phyloP scores from a whole-genome alignment of 2,888 invertebrate genomes.

The Zhuqinia jingwanae region DNA sequence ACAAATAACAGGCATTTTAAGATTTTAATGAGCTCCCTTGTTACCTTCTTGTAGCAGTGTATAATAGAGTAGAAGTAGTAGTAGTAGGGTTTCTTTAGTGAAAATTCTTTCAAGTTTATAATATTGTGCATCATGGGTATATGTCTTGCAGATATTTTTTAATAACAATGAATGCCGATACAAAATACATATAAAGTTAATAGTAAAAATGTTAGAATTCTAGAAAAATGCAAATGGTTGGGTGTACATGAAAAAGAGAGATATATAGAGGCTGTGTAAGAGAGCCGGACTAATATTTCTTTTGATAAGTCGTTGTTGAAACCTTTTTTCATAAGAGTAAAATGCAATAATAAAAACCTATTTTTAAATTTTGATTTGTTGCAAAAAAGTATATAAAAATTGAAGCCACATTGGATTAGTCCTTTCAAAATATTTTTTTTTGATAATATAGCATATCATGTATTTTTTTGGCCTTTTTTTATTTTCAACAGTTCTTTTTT shows the following conservation, averaged over 20 bases:
- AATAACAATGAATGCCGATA: background rate
- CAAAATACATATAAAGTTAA: background rate
- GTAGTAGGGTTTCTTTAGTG: too few species aligned
- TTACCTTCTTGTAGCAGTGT: background rate
- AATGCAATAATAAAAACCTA: conserved; percentile 27
- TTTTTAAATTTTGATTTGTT: conserved; percentile 20
- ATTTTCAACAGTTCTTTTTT: conserved; percentile 41
- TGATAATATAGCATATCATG: conserved; percentile 21
- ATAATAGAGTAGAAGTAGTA: too few species aligned
- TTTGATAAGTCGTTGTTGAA: conserved; percentile 37
- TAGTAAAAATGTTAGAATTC: background rate
- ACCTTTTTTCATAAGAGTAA: conserved; percentile 25
- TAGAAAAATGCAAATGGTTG: conserved; percentile 12
- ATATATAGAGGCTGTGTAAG: too few species aligned
- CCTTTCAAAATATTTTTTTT: conserved; percentile 44
- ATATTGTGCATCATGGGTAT: too few species aligned
- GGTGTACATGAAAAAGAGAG: background rate
- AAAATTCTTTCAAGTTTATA: too few species aligned
- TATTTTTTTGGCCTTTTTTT: conserved; percentile 55
- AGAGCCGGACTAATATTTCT: too few species aligned
- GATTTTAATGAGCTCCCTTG: background rate
- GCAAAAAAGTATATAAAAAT: conserved; percentile 54
- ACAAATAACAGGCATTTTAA: conserved; percentile 14
- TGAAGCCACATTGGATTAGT: conserved; percentile 64
- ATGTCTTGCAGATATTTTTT: too few species aligned